Evolutionary conservation across 2,113 vertebrate genomes (phyloP), one percentile per base, ranked within the genome.

Genomic region (Manacus vitellinus): DNA sequence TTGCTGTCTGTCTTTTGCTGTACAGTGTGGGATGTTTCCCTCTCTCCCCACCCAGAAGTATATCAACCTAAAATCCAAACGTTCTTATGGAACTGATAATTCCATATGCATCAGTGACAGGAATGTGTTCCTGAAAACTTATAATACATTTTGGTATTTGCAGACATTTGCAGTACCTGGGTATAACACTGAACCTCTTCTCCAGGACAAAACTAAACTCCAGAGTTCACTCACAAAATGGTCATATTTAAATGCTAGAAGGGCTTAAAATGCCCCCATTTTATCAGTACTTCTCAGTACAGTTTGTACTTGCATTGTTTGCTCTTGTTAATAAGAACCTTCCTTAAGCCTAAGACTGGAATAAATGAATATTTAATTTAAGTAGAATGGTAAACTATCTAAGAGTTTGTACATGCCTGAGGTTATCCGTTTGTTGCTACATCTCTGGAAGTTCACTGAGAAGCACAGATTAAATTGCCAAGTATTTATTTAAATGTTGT

Each of bases 31-130:
- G 47, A 43, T 73, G 37, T n/a, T 8, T 21, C 10, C 15, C 19
- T 1, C 1, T 4, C 14, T 3, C 9, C 25, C 2, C 2, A 8
- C 1, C 3, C 0, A 0, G 39, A 46, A 37, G 7, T 51, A 1
- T n/a, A 33, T 49, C 35, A 61, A 22, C 5, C 65, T 65, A 33
- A 77, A 94, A 62, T 79, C 25, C 16, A 66, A 51, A 6, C 5
- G 4, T 54, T 78, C 30, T 31, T 21, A 9, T 28, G 68, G 21
- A 86, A 33, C 3, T 52, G 22, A 21, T 51, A 39, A 41, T 66
- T 81, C 21, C 9, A 22, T 31, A 17, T 3, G 31, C 17, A 39
- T 74, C 17, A 41, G 5, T 56, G 35, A 73, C 88, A 46, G 49
- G 2, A 37, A 12, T 10, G 5, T 52, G 18, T n/a, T 78, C 9